These are phyloP conservation scores for Zaprionus tsacasi DNA, from an alignment of 1,140 invertebrate species.

Conservation along the genomic window DNA sequence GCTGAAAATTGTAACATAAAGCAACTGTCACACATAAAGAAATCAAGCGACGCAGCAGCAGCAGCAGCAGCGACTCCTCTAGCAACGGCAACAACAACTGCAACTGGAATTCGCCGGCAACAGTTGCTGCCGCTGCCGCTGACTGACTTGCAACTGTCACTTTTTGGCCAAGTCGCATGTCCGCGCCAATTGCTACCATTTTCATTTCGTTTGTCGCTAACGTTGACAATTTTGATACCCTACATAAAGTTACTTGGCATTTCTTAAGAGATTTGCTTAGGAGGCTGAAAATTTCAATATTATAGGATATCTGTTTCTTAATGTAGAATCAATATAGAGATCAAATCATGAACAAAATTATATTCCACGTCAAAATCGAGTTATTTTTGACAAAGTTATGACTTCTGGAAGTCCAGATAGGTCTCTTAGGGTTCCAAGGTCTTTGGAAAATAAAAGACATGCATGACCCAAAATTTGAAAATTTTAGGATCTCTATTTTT, in stretches of 20 bases:
- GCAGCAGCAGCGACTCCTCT: conserved; percentile 3
- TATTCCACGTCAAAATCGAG: too few relatives aligned
- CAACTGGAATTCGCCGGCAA: conserved; percentile 23
- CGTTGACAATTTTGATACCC: conserved; percentile 64
- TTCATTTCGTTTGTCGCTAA: conserved; percentile 73
- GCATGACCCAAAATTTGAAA: too few relatives aligned
- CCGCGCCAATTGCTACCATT: conserved; percentile 77
- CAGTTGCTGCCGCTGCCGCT: conserved; percentile 21
- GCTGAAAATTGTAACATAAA: conserved; percentile 79
- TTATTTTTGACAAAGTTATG: too few relatives aligned
- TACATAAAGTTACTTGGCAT: not conserved
- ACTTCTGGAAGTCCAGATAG: too few relatives aligned
- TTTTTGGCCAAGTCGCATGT: conserved; percentile 76
- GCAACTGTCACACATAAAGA: conserved; percentile 81
- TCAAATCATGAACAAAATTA: too few relatives aligned
- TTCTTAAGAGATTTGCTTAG: not conserved
- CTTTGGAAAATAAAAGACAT: too few relatives aligned
- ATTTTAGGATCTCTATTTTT: too few relatives aligned
- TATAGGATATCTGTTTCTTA: too few relatives aligned
- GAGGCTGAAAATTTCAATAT: not conserved
- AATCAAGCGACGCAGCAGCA: conserved; percentile 58
- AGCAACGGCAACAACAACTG: not conserved
- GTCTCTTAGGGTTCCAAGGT: too few relatives aligned
- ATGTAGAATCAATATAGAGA: too few relatives aligned
- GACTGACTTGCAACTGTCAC: conserved; percentile 78